Evolutionary conservation across 2,888 invertebrate genomes (phyloP), one percentile per base, ranked within the genome.

Genomic region (Boloria selene): DNA sequence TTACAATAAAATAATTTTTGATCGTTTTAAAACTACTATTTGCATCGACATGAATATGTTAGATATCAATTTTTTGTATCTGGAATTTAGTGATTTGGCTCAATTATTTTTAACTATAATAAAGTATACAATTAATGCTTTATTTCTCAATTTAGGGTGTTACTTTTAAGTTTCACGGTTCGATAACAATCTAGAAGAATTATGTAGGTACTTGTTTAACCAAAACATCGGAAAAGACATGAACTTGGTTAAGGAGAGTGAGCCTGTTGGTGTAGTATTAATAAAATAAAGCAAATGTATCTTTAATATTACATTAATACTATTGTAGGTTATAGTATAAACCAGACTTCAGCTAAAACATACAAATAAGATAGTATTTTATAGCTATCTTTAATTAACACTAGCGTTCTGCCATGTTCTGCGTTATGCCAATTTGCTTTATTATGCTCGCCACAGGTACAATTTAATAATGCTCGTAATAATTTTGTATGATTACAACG

Each of bases 11-110:
- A 56, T 56, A 56, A 22, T 56, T 44, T 56, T 56, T 56, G 44
- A 56, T 44, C 45, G 13, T 45, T 22, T 45, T 45, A 22, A 45
- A 56, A 56, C 22, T n/a, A 45, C 10, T 22, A 22, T 22, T 22
- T 22, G 22, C 45, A 45, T 56, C 22, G 45, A 14, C 5, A 44
- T 44, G 22, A 16, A 45, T 56, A 45, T 18, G 45, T 45, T 44
- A 64, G 26, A n/a, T 17, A 49, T 58, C 59, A 68, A 61, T 68
- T 75, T 70, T 68, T 70, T 66, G 71, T 64, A 73, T 74, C 72
- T 74, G 73, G 76, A 72, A 72, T 69, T 70, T 72, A 72, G 60
- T 52, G 16, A 47, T 71, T 73, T 74, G 80, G 83, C 85, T 86
- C 86, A 86, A 86, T 82, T 82, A 76, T 71, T 45, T 56, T 22